Evolutionary conservation across 2,888 invertebrate species (phyloP).

Genomic region (Drosophila bunnanda): DNA sequence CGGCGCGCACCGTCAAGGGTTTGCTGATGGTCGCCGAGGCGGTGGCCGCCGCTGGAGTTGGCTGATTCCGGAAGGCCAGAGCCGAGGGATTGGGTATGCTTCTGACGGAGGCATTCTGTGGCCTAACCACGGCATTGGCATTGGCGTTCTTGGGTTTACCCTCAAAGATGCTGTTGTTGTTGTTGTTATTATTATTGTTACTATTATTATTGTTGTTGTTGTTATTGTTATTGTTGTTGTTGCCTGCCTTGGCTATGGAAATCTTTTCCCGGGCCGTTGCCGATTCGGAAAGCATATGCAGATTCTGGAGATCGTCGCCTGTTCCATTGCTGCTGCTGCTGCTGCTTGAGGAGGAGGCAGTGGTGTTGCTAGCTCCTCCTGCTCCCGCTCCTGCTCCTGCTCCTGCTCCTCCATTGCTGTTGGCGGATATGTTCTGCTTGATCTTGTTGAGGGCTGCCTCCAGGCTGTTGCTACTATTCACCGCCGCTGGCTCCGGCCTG

Average conservation of each 20-base stretch:
- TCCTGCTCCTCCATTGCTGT: slow-evolving; percentile 50
- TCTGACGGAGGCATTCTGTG: slow-evolving; percentile 87
- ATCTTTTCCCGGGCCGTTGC: slow-evolving; percentile 84
- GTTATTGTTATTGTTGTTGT: slow-evolving; percentile 48
- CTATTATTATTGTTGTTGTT: slow-evolving; percentile 41
- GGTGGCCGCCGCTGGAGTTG: slow-evolving; percentile 49
- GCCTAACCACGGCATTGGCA: slow-evolving; percentile 78
- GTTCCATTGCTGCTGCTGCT: slow-evolving; percentile 28
- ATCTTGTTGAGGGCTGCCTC: slow-evolving; percentile 84
- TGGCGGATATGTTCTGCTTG: slow-evolving; percentile 82
- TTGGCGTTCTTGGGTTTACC: slow-evolving; percentile 53
- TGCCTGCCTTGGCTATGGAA: slow-evolving; percentile 70
- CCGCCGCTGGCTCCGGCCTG: slow-evolving; percentile 10
- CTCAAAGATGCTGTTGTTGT: background rate
- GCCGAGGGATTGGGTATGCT: slow-evolving; percentile 88
- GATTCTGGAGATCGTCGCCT: slow-evolving; percentile 85
- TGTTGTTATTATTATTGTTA: slow-evolving; percentile 24
- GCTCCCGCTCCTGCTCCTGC: slow-evolving; percentile 8
- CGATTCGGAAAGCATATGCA: slow-evolving; percentile 86
- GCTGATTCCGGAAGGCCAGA: slow-evolving; percentile 86
- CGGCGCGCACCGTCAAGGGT: slow-evolving; percentile 38
- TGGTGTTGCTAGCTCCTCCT: slow-evolving; percentile 11
- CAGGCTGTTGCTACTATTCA: slow-evolving; percentile 67
- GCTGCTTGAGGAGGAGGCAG: slow-evolving; percentile 7
- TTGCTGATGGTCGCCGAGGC: slow-evolving; percentile 47